A percentile compares a stretch with the other conserved stretches of the same genome.
Conservation (phyloP, 2,113 vertebrate genomes). For the Hippocampus guttulatus region DNA sequence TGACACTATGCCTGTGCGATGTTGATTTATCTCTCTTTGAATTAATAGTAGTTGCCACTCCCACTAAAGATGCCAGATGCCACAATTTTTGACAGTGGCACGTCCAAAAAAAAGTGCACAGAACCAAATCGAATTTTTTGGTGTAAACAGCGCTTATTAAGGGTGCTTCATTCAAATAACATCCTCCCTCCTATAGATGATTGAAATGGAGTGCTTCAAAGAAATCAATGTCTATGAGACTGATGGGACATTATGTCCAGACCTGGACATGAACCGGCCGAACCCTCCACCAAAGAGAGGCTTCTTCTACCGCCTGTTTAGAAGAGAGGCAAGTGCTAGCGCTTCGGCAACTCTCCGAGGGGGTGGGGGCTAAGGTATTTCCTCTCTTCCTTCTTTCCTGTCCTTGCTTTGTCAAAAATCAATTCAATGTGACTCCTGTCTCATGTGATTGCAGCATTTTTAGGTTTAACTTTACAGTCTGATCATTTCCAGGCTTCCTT, state of each 20-base stretch:
- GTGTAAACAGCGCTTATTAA: not conserved
- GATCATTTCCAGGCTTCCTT: not conserved
- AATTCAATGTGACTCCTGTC: not conserved
- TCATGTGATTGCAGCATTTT: not conserved
- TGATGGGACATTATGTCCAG: slow-evolving; percentile 67
- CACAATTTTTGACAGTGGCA: no score
- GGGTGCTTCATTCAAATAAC: not conserved
- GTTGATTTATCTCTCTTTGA: no score
- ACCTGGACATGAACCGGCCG: slow-evolving; percentile 66
- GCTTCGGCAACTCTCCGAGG: slow-evolving; percentile 64
- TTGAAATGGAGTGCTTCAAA: slow-evolving; percentile 89
- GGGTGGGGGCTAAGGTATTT: slow-evolving; percentile 76
- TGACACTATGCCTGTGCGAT: no score
- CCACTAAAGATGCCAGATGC: no score
- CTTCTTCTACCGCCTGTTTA: slow-evolving; percentile 84
- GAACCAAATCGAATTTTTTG: no score
- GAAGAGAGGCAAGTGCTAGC: slow-evolving; percentile 81
- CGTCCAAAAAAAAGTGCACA: no score
- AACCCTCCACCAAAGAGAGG: slow-evolving; percentile 78
- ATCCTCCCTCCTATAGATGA: slow-evolving; percentile 73
- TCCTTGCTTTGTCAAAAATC: slow-evolving; percentile 38
- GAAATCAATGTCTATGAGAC: slow-evolving; percentile 81
- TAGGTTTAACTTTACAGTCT: not conserved
- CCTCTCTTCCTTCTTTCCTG: slow-evolving; percentile 49
- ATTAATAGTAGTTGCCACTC: no score